A percentile compares a stretch with the other conserved stretches of the same genome.
Evolutionary conservation across 64 coral and sea anemone species (phyloP).

Genomic region (Montipora foliosa): DNA sequence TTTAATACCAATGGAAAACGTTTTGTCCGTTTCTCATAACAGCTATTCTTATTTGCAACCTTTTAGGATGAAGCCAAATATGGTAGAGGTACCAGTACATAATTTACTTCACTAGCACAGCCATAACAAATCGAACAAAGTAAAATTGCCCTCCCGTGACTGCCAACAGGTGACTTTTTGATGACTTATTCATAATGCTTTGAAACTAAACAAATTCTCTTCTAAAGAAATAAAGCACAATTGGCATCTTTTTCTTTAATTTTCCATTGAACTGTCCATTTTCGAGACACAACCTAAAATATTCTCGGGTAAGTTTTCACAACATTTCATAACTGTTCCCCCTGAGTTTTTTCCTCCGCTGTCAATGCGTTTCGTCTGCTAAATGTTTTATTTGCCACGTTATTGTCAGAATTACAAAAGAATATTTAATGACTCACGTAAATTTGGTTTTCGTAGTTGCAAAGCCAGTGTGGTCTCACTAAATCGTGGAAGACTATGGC

Average conservation of each 20-base stretch:
- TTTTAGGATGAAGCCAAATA: constrained; percentile 5
- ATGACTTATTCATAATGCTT: constrained; percentile 29
- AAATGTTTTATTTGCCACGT: constrained; percentile 98
- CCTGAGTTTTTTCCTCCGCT: neutral
- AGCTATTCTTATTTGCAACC: neutral
- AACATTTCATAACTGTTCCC: no score
- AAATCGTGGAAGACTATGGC: constrained; percentile 75
- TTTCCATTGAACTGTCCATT: neutral
- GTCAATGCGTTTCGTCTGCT: neutral
- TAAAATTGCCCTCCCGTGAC: constrained; percentile 14
- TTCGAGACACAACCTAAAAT: neutral
- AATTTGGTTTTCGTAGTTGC: constrained; percentile 29
- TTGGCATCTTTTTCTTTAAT: neutral
- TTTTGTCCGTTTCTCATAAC: neutral
- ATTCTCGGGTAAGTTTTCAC: neutral
- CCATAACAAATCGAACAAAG: constrained; percentile 50
- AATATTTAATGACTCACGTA: constrained; percentile 96
- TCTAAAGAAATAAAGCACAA: neutral
- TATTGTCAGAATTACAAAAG: constrained; percentile 80
- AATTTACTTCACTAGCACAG: neutral
- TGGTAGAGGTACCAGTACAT: constrained; percentile 3
- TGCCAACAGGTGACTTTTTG: constrained; percentile 11
- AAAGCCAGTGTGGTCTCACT: constrained; percentile 31
- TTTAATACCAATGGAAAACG: neutral
- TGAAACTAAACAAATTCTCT: neutral